Evolutionary conservation across 2,113 vertebrate species (phyloP).

Genomic region (Zosterops borbonicus): DNA sequence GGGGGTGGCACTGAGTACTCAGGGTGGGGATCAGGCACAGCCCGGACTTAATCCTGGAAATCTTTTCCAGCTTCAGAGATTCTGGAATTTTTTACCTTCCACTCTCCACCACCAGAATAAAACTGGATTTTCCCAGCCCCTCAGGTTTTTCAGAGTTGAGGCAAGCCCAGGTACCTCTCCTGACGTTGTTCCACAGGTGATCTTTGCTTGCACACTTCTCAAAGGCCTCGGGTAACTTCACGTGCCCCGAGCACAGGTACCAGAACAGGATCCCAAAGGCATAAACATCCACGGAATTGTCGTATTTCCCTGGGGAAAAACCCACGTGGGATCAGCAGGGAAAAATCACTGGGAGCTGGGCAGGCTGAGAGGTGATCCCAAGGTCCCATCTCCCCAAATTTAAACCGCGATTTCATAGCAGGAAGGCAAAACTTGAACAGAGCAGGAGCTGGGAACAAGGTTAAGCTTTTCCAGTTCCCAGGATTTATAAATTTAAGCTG

Average conservation of each 20-base stretch:
- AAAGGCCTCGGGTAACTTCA: slow-evolving; percentile 96
- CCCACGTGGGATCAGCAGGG: neutral
- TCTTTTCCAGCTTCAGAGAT: neutral
- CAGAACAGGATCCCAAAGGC: slow-evolving; percentile 99
- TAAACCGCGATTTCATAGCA: neutral
- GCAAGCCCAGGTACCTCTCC: slow-evolving; percentile 81
- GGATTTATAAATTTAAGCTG: neutral
- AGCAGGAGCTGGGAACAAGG: neutral
- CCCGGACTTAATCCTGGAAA: fast-evolving
- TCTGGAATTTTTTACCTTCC: neutral
- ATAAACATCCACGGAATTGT: slow-evolving; percentile 97
- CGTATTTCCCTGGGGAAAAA: slow-evolving; percentile 88
- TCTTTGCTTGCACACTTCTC: slow-evolving; percentile 98
- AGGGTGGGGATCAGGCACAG: neutral
- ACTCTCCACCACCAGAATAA: neutral
- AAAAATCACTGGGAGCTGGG: neutral
- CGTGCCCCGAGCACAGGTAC: slow-evolving; percentile 95
- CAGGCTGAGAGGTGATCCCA: neutral
- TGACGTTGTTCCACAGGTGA: slow-evolving; percentile 97
- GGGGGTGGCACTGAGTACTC: neutral
- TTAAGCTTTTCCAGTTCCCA: neutral
- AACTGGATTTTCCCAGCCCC: neutral
- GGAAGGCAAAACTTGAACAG: neutral
- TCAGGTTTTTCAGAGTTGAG: neutral
- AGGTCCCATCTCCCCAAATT: fast-evolving